Evolutionary conservation across 1,140 invertebrate genomes (phyloP).

Genomic region (Probaryconus sp.): DNA sequence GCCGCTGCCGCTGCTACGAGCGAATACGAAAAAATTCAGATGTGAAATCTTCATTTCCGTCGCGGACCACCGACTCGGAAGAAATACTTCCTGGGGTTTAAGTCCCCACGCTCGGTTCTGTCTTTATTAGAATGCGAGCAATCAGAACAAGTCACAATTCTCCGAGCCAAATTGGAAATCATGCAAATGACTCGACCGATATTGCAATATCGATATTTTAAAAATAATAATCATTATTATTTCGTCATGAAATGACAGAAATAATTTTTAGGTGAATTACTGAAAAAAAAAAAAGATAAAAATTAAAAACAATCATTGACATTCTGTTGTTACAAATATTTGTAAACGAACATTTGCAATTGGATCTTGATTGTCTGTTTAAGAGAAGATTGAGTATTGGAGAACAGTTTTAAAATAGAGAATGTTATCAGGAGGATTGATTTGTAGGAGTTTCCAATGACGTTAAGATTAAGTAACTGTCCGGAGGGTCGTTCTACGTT

Average conservation of each 20-base stretch:
- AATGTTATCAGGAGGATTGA: background rate
- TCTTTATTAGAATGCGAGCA: slow-evolving; percentile 60
- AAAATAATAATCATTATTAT: too few relatives aligned
- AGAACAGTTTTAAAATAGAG: too few relatives aligned
- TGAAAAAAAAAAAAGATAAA: too few relatives aligned
- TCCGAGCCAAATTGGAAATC: slow-evolving; percentile 49
- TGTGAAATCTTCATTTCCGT: slow-evolving; percentile 77
- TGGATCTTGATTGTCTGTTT: too few relatives aligned
- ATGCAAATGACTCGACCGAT: slow-evolving; percentile 48
- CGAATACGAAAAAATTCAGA: slow-evolving; percentile 76
- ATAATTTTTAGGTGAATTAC: too few relatives aligned
- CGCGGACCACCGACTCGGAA: slow-evolving; percentile 74
- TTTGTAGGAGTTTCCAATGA: background rate
- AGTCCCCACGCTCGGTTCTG: slow-evolving; percentile 29
- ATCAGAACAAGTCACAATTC: slow-evolving; percentile 48
- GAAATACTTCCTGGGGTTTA: slow-evolving; percentile 76
- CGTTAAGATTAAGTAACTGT: slow-evolving; percentile 16
- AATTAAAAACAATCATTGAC: too few relatives aligned
- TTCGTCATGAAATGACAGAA: too few relatives aligned
- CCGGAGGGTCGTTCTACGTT: slow-evolving; percentile 32
- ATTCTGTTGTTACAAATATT: too few relatives aligned
- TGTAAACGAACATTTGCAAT: too few relatives aligned
- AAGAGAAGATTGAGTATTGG: too few relatives aligned
- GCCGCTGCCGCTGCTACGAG: slow-evolving; percentile 51
- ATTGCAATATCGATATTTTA: too few relatives aligned